Evolutionary conservation across 2,797 vertebrate species (phyloP), one percentile per base, ranked within the genome.

Genomic region (Onychomys arenicola): DNA sequence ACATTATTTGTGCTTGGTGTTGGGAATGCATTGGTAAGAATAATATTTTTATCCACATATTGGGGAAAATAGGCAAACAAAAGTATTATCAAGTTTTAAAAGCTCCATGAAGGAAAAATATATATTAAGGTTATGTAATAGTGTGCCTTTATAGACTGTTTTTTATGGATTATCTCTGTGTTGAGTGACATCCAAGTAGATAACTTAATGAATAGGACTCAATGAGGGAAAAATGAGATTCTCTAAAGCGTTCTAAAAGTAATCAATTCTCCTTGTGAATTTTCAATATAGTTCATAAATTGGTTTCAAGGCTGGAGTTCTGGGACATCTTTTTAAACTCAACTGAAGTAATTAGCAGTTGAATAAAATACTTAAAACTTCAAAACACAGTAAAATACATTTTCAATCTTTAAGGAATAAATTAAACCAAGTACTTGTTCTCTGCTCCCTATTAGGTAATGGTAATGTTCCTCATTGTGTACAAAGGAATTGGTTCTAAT

Each of bases 231-330:
- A 49, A 86, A 93, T 19, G 12, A 37, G 78, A 91, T 43, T 89
- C 6, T 23, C 89, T 80, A 75, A 88, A 71, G 23, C 17, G 88
- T 76, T 95, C n/a, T 55, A 78, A 32, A 87, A 90, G 76, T 59
- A 87, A 87, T 63, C 8, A 57, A 13, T 82, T 83, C 23, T 89
- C 12, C 32, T 78, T 43, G 52, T 90, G 34, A 77, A 78, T 78
- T 93, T 86, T 49, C 23, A 84, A 81, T 40, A 7, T 57, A 71
- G 84, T 95, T 89, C 34, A 89, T 84, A 84, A 73, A 73, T 78
- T 43, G 11, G 5, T 46, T 84, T 88, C 14, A 88, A 87, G 93
- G 63, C 73, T 55, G 25, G 40, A 52, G 7, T 78, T 87, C 43
- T 75, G 32, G 67, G 82, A 65, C 13, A 71, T 19, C 14, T 5